phyloP scores from a whole-genome alignment of 92 coral and sea anemone genomes.

The Micromussa lordhowensis region DNA sequence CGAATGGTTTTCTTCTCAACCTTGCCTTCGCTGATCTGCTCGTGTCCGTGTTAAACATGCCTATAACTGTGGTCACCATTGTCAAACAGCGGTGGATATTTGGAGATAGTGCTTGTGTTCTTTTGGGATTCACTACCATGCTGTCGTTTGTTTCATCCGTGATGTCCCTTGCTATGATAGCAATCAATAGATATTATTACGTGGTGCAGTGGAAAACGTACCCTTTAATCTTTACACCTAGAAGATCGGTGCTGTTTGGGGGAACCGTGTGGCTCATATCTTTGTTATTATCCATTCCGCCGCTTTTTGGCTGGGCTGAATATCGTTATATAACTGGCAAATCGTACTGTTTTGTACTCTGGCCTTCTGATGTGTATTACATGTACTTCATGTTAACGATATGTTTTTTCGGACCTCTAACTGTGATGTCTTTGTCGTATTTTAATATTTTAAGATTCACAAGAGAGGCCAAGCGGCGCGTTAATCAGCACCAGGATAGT shows the following conservation, averaged over 20 bases:
- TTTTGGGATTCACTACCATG: conserved; percentile 79
- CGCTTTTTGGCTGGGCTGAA: conserved; percentile 89
- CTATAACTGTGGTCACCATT: conserved; percentile 79
- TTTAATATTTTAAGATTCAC: conserved; percentile 75
- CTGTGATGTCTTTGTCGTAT: conserved; percentile 75
- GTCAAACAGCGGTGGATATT: conserved; percentile 70
- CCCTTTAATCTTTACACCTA: conserved; percentile 54
- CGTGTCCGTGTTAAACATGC: conserved; percentile 88
- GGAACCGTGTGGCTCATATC: conserved; percentile 77
- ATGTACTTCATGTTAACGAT: conserved; percentile 84
- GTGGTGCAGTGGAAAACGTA: conserved; percentile 88
- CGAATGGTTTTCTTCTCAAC: conserved; percentile 79
- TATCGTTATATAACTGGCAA: conserved; percentile 78
- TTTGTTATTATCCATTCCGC: conserved; percentile 71
- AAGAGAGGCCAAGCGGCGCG: conserved; percentile 36
- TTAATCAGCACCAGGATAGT: neutral
- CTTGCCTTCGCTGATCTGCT: conserved; percentile 92
- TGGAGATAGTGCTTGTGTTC: conserved; percentile 69
- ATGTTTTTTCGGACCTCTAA: conserved; percentile 86
- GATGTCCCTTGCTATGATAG: conserved; percentile 85
- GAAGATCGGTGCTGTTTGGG: conserved; percentile 40
- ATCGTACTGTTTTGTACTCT: conserved; percentile 87
- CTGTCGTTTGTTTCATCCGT: conserved; percentile 91
- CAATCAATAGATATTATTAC: conserved; percentile 83
- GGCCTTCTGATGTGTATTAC: conserved; percentile 81